Evolutionary conservation across 2,888 invertebrate genomes (phyloP).

Genomic region (Abscondita cerata): DNA sequence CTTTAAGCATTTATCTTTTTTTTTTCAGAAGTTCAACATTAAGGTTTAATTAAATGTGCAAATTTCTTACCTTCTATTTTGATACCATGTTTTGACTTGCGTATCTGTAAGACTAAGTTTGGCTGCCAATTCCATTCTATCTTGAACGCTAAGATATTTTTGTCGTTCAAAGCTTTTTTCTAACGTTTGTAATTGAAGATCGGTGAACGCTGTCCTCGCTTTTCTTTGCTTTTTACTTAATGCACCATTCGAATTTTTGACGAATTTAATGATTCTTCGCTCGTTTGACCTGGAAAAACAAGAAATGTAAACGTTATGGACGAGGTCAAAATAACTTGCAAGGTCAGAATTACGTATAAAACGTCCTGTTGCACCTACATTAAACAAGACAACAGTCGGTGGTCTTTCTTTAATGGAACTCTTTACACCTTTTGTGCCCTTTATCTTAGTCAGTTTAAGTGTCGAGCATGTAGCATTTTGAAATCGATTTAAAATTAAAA

Average conservation of each 20-base stretch:
- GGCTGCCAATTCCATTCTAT: slow-evolving; percentile 97
- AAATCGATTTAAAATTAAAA: slow-evolving; percentile 61
- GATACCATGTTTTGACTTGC: slow-evolving; percentile 99
- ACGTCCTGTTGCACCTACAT: slow-evolving; percentile 27
- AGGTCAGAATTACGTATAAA: slow-evolving; percentile 9
- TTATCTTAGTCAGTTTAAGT: slow-evolving; percentile 51
- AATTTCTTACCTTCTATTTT: slow-evolving; percentile 87
- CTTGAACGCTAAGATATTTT: slow-evolving; percentile 96
- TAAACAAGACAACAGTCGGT: slow-evolving; percentile 35
- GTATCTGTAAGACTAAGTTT: slow-evolving; percentile 96
- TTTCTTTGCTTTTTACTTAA: slow-evolving; percentile 94
- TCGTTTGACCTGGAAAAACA: slow-evolving; percentile 75
- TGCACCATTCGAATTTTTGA: slow-evolving; percentile 61
- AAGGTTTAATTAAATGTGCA: neutral
- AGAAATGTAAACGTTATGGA: slow-evolving; percentile 21
- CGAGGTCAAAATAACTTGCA: slow-evolving; percentile 20
- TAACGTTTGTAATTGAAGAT: slow-evolving; percentile 94
- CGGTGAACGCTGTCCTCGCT: slow-evolving; percentile 98
- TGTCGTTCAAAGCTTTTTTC: slow-evolving; percentile 97
- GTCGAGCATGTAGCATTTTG: slow-evolving; percentile 53
- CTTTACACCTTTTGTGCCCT: slow-evolving; percentile 39
- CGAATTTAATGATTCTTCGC: slow-evolving; percentile 78
- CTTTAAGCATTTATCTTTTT: neutral
- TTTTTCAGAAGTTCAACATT: too few species aligned
- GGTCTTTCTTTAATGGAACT: slow-evolving; percentile 36